phyloP scores from a whole-genome alignment of 2,113 vertebrate species.

The Chlorodrepanis virens region DNA sequence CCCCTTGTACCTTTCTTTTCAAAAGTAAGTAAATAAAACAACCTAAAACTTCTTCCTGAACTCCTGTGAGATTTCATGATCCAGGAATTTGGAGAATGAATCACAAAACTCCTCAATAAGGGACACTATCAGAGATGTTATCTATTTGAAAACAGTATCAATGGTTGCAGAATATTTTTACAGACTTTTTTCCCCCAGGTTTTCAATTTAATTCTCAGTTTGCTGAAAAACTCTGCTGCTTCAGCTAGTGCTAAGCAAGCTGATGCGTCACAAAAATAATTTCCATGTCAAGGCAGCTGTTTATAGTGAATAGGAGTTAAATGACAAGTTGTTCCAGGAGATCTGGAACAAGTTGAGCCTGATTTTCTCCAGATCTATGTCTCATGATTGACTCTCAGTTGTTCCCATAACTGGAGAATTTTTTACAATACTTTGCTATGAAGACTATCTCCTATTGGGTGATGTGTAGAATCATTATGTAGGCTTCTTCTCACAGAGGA shows the following conservation, averaged over 20 bases:
- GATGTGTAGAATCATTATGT: not conserved
- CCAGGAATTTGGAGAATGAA: not conserved
- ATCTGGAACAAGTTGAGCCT: slow-evolving; percentile 26
- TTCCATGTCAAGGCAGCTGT: slow-evolving; percentile 41
- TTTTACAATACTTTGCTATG: not conserved
- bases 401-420: not conserved
- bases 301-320: slow-evolving; percentile 48
- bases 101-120: not conserved
- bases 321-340: slow-evolving; percentile 45
- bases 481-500: not conserved
- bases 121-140: not conserved
- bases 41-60: not conserved
- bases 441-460: not conserved
- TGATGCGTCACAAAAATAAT: not conserved
- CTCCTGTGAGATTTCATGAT: not conserved
- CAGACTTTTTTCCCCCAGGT: no score
- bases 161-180: not conserved
- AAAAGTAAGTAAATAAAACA: not conserved
- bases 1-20: not conserved
- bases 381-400: not conserved
- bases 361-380: slow-evolving; percentile 13
- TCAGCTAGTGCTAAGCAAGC: not conserved
- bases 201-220: not conserved
- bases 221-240: not conserved
- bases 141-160: not conserved